Percentiles rank a stretch among this genome's conserved stretches.
Evolutionary conservation across 2,113 vertebrate genomes (phyloP).

Genomic region (Corythaixoides concolor): DNA sequence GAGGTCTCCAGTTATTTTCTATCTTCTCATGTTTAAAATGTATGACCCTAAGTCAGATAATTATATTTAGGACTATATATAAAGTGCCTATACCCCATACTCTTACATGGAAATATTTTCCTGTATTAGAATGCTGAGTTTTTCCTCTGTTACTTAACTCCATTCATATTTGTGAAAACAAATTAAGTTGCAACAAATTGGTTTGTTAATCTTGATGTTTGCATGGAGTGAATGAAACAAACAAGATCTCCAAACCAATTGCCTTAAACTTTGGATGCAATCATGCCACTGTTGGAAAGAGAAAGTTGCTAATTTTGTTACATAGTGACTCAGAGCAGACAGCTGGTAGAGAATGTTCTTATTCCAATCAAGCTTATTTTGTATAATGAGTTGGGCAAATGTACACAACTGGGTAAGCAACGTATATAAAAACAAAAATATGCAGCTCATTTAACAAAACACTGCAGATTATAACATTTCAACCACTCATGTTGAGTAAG

Average conservation of each 20-base stretch:
- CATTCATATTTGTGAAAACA: slow-evolving; percentile 62
- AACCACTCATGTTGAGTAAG: not conserved
- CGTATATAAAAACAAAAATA: slow-evolving; percentile 68
- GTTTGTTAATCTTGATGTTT: slow-evolving; percentile 65
- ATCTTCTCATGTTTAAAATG: not conserved
- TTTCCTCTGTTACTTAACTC: slow-evolving; percentile 35
- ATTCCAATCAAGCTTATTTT: slow-evolving; percentile 69
- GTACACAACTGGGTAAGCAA: slow-evolving; percentile 67
- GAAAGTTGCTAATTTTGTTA: slow-evolving; percentile 69
- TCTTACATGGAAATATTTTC: not conserved
- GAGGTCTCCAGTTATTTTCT: not conserved
- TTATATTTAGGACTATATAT: not conserved
- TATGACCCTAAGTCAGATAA: not conserved
- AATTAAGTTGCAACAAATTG: slow-evolving; percentile 61
- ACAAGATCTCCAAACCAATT: slow-evolving; percentile 64
- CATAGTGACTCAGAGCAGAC: slow-evolving; percentile 65
- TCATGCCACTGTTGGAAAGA: slow-evolving; percentile 58
- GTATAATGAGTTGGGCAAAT: slow-evolving; percentile 68
- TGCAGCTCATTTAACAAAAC: slow-evolving; percentile 67
- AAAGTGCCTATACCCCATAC: not conserved
- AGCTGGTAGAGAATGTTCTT: slow-evolving; percentile 70
- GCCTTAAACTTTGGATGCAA: slow-evolving; percentile 66
- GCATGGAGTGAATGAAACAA: slow-evolving; percentile 53
- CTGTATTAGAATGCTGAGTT: not conserved
- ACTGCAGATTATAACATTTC: not conserved